Evolutionary conservation across 2,113 vertebrate genomes (phyloP).

Genomic region (Grallaria varia): DNA sequence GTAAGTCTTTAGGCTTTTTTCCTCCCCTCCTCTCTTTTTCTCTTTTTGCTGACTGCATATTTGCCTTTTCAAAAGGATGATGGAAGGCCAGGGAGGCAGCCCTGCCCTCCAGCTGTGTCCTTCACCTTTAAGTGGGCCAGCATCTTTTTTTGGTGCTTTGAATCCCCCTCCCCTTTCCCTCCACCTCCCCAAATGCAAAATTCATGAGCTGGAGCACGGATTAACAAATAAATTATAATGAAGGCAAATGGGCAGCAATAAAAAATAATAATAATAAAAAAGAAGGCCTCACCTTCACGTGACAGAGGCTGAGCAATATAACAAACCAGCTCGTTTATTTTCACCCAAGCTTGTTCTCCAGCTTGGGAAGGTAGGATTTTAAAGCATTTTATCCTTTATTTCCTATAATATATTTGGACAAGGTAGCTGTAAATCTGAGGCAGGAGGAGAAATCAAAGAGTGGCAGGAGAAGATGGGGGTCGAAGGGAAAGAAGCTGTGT

Average conservation of each 20-base stretch:
- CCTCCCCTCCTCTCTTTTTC: neutral
- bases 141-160: conserved; percentile 23
- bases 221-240: conserved; percentile 75
- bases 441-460: conserved; percentile 43
- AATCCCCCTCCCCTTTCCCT: neutral
- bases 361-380: conserved; percentile 44
- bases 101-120: conserved; percentile 37
- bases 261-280: conserved; percentile 68
- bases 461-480: conserved; percentile 52
- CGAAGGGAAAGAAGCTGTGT: neutral
- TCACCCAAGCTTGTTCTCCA: conserved; percentile 33
- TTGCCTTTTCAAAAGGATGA: conserved; percentile 71
- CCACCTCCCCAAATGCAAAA: conserved; percentile 59
- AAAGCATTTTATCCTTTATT: conserved; percentile 68
- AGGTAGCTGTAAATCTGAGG: conserved; percentile 59
- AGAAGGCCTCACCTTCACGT: conserved; percentile 65
- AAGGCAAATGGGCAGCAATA: conserved; percentile 62
- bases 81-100: conserved; percentile 40
- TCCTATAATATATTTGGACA: conserved; percentile 67
- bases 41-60: conserved; percentile 72
- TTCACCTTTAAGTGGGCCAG: conserved; percentile 59
- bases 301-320: conserved; percentile 56
- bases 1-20: conserved; percentile 53
- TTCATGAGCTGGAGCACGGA: conserved; percentile 67
- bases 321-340: conserved; percentile 61